phyloP scores from a whole-genome alignment of 2,797 vertebrate species.

The Notolepis coatsorum region DNA sequence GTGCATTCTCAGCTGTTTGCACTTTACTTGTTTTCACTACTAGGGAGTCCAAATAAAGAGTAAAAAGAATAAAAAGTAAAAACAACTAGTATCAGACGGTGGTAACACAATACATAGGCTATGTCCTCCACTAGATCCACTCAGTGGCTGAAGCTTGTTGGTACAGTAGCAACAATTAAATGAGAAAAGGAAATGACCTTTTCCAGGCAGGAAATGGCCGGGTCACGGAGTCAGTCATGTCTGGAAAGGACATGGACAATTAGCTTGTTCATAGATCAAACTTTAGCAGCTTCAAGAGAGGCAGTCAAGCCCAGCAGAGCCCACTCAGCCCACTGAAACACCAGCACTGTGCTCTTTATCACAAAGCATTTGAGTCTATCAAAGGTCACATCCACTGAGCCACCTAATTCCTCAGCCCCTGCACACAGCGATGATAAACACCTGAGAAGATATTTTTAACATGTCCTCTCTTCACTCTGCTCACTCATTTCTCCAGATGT shows the following conservation, averaged over 20 bases:
- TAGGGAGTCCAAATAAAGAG: conserved; percentile 29
- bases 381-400: conserved; percentile 44
- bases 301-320: conserved; percentile 59
- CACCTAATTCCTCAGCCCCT: background rate
- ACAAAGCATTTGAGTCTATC: conserved; percentile 46
- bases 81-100: conserved; percentile 47
- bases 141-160: conserved; percentile 27
- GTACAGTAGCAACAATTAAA: conserved; percentile 44
- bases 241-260: conserved; percentile 69
- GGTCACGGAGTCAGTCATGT: conserved; percentile 56
- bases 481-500: conserved; percentile 1
- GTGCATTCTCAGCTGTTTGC: conserved; percentile 69
- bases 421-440: too few relatives aligned
- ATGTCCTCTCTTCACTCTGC: background rate
- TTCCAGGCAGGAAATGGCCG: conserved; percentile 59
- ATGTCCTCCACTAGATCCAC: conserved; percentile 30
- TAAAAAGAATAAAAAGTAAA: conserved; percentile 58
- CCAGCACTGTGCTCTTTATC: conserved; percentile 45
- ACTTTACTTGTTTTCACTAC: conserved; percentile 47
- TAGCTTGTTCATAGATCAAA: conserved; percentile 74
- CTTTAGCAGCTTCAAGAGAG: conserved; percentile 63
- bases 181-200: conserved; percentile 67
- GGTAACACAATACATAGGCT: conserved; percentile 41
- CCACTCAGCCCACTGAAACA: conserved; percentile 53
- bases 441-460: too few relatives aligned